Evolutionary conservation across 2,797 vertebrate species (phyloP).

Genomic region (Remorina albescens): DNA sequence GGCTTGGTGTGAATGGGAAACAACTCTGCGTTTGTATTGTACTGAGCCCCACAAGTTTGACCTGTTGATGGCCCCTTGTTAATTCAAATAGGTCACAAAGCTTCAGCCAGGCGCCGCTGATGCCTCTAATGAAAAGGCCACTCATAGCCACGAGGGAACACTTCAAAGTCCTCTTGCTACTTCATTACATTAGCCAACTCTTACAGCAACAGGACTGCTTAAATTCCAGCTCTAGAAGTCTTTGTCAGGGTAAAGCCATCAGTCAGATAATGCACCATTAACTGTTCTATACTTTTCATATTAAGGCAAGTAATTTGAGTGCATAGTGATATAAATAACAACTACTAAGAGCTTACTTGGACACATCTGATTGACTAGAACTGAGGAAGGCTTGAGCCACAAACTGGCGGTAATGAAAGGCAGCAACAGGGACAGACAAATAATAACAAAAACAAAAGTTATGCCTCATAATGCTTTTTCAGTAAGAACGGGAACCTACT

Average conservation of each 20-base stretch:
- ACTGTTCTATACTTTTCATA: constrained; percentile 53
- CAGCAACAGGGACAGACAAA: not conserved
- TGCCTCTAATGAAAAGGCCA: constrained; percentile 84
- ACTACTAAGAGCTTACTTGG: constrained; percentile 57
- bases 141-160: constrained; percentile 70
- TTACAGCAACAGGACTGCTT: constrained; percentile 61
- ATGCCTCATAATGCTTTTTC: constrained; percentile 5
- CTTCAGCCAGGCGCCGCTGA: constrained; percentile 78
- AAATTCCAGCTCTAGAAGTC: constrained; percentile 58
- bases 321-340: constrained; percentile 65
- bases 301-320: constrained; percentile 66
- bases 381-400: constrained; percentile 1
- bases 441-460: not conserved
- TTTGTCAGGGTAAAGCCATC: constrained; percentile 30
- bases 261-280: constrained; percentile 46
- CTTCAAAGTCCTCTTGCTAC: constrained; percentile 79
- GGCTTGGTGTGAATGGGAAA: constrained; percentile 45
- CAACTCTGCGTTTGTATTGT: constrained; percentile 59
- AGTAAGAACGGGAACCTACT: not conserved
- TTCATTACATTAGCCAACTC: constrained; percentile 73
- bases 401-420: constrained; percentile 17
- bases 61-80: constrained; percentile 81
- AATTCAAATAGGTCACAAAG: constrained; percentile 84
- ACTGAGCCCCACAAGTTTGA: constrained; percentile 69
- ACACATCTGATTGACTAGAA: constrained; percentile 88